Conservation (phyloP, 1,140 invertebrate genomes). For the Drosophila eugracilis region DNA sequence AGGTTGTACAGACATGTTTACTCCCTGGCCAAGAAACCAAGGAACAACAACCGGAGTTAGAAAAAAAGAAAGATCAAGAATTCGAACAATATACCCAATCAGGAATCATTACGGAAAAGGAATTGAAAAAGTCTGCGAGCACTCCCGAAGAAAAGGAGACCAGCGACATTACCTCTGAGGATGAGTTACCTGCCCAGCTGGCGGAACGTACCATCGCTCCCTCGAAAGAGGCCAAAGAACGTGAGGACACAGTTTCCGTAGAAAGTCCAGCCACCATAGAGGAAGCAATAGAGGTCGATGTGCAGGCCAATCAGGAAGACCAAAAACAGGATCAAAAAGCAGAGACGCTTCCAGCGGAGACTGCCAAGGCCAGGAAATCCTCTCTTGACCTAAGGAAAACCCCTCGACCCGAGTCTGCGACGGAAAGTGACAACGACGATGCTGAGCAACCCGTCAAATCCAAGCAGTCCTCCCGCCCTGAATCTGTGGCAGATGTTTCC, state of each 20-base stretch:
- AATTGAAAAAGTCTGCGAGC: conserved; percentile 65
- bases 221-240: conserved; percentile 58
- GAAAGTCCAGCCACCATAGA: conserved; percentile 81
- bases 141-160: conserved; percentile 80
- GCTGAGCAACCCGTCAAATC: background rate
- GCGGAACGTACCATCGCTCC: conserved; percentile 21
- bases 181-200: conserved; percentile 71
- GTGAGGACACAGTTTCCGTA: conserved; percentile 72
- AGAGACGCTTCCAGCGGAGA: conserved; percentile 20
- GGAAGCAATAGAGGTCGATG: conserved; percentile 81
- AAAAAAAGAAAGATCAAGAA: background rate
- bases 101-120: conserved; percentile 30
- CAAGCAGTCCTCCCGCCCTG: conserved; percentile 16
- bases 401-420: conserved; percentile 8
- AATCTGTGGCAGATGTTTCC: conserved; percentile 33
- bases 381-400: conserved; percentile 2
- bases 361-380: conserved; percentile 23
- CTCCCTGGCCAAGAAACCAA: background rate
- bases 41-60: background rate
- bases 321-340: conserved; percentile 13
- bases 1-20: background rate
- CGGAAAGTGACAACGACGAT: conserved; percentile 4
- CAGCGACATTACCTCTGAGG: conserved; percentile 82
- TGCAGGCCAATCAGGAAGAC: conserved; percentile 40
- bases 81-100: background rate